Percentiles rank a stretch among this genome's conserved stretches.
phyloP scores from a whole-genome alignment of 2,113 vertebrate species.

The Thalassoma bifasciatum region DNA sequence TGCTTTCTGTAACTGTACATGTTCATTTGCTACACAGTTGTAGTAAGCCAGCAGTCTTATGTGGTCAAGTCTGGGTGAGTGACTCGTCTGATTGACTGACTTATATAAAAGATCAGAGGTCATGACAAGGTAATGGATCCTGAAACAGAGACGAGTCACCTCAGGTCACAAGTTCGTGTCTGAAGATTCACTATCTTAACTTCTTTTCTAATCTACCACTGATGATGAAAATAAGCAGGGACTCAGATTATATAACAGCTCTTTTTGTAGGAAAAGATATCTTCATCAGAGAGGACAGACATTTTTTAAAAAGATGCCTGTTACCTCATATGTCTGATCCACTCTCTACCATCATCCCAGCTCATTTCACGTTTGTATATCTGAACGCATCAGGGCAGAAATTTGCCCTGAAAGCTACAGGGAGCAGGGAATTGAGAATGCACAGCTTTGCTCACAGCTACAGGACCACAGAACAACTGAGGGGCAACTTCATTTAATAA shows the following conservation, averaged over 20 bases:
- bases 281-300: neutral
- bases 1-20: neutral
- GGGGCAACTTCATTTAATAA: no score
- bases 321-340: no score
- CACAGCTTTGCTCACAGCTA: no score
- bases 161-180: conserved; percentile 10
- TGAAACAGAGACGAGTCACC: neutral
- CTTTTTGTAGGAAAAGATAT: neutral
- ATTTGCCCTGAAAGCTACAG: no score
- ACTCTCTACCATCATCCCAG: no score
- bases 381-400: no score
- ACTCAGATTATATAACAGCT: neutral
- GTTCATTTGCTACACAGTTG: neutral
- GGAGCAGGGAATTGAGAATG: no score
- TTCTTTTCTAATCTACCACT: neutral
- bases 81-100: neutral
- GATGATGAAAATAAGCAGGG: neutral
- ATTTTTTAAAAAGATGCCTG: neutral
- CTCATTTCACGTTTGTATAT: no score
- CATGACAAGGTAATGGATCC: neutral
- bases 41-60: neutral
- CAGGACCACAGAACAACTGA: no score
- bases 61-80: neutral
- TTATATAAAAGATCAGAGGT: conserved; percentile 21
- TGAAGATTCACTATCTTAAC: neutral